A percentile compares a stretch with the other conserved stretches of the same genome.
Evolutionary conservation across 2,888 invertebrate genomes (phyloP).

Genomic region (Volucella inflata): DNA sequence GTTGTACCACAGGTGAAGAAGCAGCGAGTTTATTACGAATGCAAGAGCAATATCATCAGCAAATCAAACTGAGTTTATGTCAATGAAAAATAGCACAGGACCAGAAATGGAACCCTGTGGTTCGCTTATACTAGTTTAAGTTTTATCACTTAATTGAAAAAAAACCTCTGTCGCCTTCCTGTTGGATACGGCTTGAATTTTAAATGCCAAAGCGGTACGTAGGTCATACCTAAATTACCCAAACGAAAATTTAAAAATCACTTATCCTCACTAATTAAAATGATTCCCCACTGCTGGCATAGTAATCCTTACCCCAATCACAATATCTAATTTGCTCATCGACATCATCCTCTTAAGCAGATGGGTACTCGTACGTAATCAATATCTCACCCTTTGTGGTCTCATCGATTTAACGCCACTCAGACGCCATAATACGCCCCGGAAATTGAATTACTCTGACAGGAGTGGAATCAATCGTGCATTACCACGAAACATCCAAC

Average conservation of each 20-base stretch:
- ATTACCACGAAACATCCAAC: conserved; percentile 22
- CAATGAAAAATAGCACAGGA: too few species aligned
- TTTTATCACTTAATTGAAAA: too few species aligned
- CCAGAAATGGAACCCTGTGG: too few species aligned
- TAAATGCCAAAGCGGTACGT: too few species aligned
- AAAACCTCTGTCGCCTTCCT: too few species aligned
- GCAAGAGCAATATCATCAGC: too few species aligned
- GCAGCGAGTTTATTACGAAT: too few species aligned
- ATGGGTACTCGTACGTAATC: background rate
- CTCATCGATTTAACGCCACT: conserved; percentile 57
- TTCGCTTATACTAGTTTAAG: too few species aligned
- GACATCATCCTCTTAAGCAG: conserved; percentile 29
- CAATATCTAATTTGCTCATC: conserved; percentile 27
- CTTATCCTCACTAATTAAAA: conserved; percentile 9
- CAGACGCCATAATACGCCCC: conserved; percentile 36
- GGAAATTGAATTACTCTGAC: conserved; percentile 57
- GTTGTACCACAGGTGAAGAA: too few species aligned
- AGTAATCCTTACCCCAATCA: background rate
- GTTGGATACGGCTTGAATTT: too few species aligned
- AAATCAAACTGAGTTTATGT: too few species aligned
- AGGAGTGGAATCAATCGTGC: conserved; percentile 53
- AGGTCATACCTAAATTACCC: too few species aligned
- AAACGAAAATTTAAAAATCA: background rate
- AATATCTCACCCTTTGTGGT: conserved; percentile 7
- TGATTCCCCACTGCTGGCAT: background rate